These are phyloP conservation scores for Aurelia aurita DNA, from an alignment of 30 jellyfish, hydroid and myxozoan species.

Conservation along the genomic window DNA sequence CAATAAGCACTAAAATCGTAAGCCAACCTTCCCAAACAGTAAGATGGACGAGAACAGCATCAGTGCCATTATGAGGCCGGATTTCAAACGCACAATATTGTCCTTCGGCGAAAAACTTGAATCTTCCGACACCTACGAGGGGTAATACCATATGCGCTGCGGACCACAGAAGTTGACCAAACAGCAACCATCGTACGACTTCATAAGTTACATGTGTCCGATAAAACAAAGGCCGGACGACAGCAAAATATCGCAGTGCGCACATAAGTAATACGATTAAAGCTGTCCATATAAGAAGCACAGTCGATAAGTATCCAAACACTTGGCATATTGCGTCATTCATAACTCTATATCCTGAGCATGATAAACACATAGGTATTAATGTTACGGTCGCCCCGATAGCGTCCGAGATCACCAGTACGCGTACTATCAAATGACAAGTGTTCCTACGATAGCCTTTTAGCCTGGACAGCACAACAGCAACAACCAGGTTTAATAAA, in stretches of 20 bases:
- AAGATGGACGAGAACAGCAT: slow-evolving; percentile 59
- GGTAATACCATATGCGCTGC: slow-evolving; percentile 64
- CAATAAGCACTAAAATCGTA: slow-evolving; percentile 7
- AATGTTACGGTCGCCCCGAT: slow-evolving; percentile 45
- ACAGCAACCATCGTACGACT: slow-evolving; percentile 30
- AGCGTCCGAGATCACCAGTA: slow-evolving; percentile 66
- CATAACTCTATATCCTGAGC: slow-evolving; percentile 11
- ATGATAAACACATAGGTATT: slow-evolving; percentile 42
- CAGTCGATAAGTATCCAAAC: slow-evolving; percentile 70
- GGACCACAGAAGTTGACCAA: slow-evolving; percentile 64
- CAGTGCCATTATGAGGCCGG: slow-evolving; percentile 31
- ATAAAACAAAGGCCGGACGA: slow-evolving; percentile 70
- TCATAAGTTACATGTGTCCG: slow-evolving; percentile 51
- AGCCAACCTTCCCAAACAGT: slow-evolving; percentile 84
- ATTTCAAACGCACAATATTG: slow-evolving; percentile 77
- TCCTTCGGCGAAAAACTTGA: slow-evolving; percentile 60
- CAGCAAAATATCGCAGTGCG: slow-evolving; percentile 71
- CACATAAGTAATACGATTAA: slow-evolving; percentile 69
- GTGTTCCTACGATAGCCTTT: slow-evolving; percentile 58
- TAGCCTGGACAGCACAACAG: slow-evolving; percentile 39
- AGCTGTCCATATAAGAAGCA: slow-evolving; percentile 71
- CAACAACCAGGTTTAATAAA: slow-evolving; percentile 52
- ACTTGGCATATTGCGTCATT: slow-evolving; percentile 39
- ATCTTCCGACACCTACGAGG: slow-evolving; percentile 69
- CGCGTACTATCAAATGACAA: slow-evolving; percentile 61